These are phyloP conservation scores for Erannis defoliaria DNA, from an alignment of 2,888 invertebrate genomes.

Conservation along the genomic window DNA sequence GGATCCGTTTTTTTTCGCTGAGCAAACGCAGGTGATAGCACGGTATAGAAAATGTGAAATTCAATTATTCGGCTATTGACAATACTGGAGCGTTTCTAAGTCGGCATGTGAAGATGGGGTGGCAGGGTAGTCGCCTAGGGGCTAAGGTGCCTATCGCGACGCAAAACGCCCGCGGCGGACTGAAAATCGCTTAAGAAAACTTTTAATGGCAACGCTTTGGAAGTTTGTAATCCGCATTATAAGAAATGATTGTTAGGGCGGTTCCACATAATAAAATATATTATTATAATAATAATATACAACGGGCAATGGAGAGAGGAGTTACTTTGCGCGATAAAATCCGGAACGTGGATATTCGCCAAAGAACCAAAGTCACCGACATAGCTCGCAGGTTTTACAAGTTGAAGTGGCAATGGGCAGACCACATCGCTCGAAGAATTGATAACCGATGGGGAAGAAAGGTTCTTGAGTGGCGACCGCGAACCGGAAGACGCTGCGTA, in stretches of 20 bases:
- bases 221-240: slow-evolving; percentile 44
- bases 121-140: slow-evolving; percentile 38
- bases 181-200: slow-evolving; percentile 44
- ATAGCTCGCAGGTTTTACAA: too few relatives aligned
- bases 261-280: slow-evolving; percentile 27
- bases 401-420: too few relatives aligned
- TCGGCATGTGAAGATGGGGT: slow-evolving; percentile 57
- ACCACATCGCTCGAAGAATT: too few relatives aligned
- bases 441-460: too few relatives aligned
- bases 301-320: too few relatives aligned
- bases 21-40: slow-evolving; percentile 77
- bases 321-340: too few relatives aligned
- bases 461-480: too few relatives aligned
- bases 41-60: slow-evolving; percentile 75
- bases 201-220: slow-evolving; percentile 46
- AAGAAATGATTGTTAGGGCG: slow-evolving; percentile 41
- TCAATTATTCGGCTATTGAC: slow-evolving; percentile 81
- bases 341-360: too few relatives aligned
- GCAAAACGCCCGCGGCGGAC: slow-evolving; percentile 32
- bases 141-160: slow-evolving; percentile 9
- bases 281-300: too few relatives aligned
- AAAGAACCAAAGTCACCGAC: too few relatives aligned
- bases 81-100: slow-evolving; percentile 71
- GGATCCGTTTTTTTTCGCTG: slow-evolving; percentile 70
- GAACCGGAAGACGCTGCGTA: too few relatives aligned